These are phyloP conservation scores for Pycnonotus jocosus DNA, from an alignment of 2,113 vertebrate species.

Conservation along the genomic window DNA sequence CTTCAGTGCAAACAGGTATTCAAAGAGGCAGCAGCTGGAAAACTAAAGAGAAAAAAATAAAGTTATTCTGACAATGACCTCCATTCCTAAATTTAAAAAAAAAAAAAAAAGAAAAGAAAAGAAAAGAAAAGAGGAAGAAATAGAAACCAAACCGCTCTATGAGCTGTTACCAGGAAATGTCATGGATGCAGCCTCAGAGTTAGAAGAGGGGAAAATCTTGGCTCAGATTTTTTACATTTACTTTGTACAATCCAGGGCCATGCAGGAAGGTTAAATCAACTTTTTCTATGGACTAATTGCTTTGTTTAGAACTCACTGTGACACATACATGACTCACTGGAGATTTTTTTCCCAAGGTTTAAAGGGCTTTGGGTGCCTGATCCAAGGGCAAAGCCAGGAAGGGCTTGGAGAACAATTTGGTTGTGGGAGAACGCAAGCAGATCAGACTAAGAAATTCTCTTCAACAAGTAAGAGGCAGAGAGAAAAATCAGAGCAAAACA, in stretches of 20 bases:
- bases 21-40: background rate
- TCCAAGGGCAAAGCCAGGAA: background rate
- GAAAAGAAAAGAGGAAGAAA: background rate
- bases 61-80: background rate
- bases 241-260: background rate
- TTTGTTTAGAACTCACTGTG: background rate
- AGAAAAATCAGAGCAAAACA: background rate
- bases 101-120: no score
- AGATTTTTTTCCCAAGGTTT: background rate
- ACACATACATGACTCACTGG: fast-evolving
- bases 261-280: background rate
- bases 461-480: background rate
- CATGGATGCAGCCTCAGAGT: background rate
- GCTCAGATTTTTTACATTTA: background rate
- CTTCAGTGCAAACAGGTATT: background rate
- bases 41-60: background rate
- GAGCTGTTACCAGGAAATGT: background rate
- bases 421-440: background rate
- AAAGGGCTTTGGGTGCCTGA: background rate
- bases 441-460: background rate
- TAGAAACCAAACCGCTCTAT: background rate
- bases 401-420: fast-evolving
- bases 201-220: background rate
- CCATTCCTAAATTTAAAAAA: background rate
- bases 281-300: background rate